phyloP scores from a whole-genome alignment of 1,140 invertebrate species.

The Coptotermes formosanus region DNA sequence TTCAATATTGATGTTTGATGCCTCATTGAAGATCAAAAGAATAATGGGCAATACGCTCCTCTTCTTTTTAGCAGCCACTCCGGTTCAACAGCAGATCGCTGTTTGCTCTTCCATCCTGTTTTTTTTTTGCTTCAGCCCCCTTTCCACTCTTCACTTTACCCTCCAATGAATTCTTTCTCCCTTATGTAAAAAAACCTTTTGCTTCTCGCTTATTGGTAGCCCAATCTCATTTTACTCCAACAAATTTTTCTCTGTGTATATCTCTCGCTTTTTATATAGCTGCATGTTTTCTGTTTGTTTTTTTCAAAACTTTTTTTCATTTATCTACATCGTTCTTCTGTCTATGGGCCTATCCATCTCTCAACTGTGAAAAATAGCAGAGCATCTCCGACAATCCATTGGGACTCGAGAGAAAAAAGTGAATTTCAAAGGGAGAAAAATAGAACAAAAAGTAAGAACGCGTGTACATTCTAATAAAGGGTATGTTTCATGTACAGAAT shows the following conservation, averaged over 20 bases:
- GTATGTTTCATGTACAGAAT: background rate
- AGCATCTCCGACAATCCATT: conserved; percentile 18
- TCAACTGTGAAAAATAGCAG: conserved; percentile 16
- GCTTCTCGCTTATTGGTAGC: conserved; percentile 14
- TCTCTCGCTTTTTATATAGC: conserved; percentile 8
- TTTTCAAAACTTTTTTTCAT: conserved; percentile 19
- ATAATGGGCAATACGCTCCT: conserved; percentile 31
- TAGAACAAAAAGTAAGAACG: background rate
- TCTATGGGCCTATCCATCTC: conserved; percentile 5
- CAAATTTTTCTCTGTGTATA: conserved; percentile 11
- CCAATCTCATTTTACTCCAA: conserved; percentile 16
- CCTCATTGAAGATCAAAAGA: conserved; percentile 37
- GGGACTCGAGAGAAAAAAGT: background rate
- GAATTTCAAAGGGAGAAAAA: conserved; percentile 1
- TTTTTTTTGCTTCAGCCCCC: conserved; percentile 1
- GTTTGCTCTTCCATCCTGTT: background rate
- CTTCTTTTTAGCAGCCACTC: background rate
- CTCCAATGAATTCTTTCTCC: conserved; percentile 18
- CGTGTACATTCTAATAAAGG: conserved; percentile 9
- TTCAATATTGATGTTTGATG: conserved; percentile 37
- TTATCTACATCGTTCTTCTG: conserved; percentile 18
- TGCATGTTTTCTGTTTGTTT: conserved; percentile 16
- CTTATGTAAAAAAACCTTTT: conserved; percentile 17
- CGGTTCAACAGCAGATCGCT: conserved; percentile 9
- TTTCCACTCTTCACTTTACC: background rate